These are phyloP conservation scores for Adineta ricciae DNA, from an alignment of 2,888 invertebrate genomes.

Conservation along the genomic window DNA sequence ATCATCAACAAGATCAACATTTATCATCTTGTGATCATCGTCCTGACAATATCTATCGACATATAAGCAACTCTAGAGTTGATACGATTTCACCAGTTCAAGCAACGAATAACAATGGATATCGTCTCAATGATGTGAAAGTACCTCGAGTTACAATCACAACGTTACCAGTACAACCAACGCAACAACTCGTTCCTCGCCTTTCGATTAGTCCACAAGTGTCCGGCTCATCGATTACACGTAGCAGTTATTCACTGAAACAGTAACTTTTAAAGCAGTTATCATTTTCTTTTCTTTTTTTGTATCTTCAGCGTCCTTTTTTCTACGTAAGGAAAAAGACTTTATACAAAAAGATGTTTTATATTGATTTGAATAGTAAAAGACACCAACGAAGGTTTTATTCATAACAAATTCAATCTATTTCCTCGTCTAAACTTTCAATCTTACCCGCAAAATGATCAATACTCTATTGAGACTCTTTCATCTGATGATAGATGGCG, in stretches of 20 bases:
- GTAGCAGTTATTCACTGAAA: neutral
- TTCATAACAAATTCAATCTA: no score
- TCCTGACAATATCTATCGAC: neutral
- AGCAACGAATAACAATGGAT: neutral
- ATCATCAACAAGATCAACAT: neutral
- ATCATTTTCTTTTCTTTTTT: neutral
- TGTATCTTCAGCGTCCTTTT: neutral
- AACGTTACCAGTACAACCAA: neutral
- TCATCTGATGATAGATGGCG: neutral
- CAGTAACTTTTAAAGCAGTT: neutral
- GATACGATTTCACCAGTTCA: neutral
- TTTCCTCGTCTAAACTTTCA: no score
- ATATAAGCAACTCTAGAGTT: neutral
- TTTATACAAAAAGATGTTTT: neutral
- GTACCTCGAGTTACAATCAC: neutral
- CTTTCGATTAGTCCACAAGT: slow-evolving; percentile 15
- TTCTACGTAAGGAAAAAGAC: neutral
- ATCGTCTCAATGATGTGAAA: neutral
- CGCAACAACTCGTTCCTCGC: neutral
- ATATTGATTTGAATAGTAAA: neutral
- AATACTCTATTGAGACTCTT: no score
- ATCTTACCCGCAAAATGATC: no score
- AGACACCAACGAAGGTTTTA: neutral
- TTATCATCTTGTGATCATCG: no score
- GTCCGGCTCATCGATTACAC: neutral